Evolutionary conservation across 1,140 invertebrate genomes (phyloP).

Genomic region (Halyomorpha halys): DNA sequence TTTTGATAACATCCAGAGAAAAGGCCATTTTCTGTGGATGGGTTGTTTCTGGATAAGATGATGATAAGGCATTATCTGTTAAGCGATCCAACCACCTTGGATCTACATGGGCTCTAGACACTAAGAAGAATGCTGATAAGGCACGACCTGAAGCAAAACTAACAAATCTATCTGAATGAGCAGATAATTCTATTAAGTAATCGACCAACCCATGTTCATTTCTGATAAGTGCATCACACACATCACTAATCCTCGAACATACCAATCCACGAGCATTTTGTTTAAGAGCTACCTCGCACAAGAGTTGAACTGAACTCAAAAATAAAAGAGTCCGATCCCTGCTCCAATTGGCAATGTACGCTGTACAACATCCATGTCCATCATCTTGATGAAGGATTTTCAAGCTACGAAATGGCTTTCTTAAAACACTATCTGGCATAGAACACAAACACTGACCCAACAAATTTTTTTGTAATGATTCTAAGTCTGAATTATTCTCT

Average conservation of each 20-base stretch:
- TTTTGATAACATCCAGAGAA: slow-evolving; percentile 69
- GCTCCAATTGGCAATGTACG: slow-evolving; percentile 56
- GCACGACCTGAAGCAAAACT: slow-evolving; percentile 68
- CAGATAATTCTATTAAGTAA: slow-evolving; percentile 66
- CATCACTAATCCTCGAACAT: slow-evolving; percentile 63
- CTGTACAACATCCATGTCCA: slow-evolving; percentile 40
- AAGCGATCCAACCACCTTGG: slow-evolving; percentile 63
- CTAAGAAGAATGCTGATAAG: slow-evolving; percentile 68
- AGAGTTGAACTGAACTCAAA: slow-evolving; percentile 65
- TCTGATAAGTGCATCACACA: slow-evolving; percentile 64
- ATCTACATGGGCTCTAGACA: slow-evolving; percentile 67
- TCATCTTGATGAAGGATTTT: slow-evolving; percentile 28
- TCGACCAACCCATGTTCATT: slow-evolving; percentile 73
- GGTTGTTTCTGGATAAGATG: slow-evolving; percentile 41
- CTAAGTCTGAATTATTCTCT: slow-evolving; percentile 44
- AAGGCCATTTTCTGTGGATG: slow-evolving; percentile 66
- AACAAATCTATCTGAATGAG: slow-evolving; percentile 66
- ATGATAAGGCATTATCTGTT: slow-evolving; percentile 41
- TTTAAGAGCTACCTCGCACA: slow-evolving; percentile 73
- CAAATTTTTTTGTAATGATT: slow-evolving; percentile 48
- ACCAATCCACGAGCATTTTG: slow-evolving; percentile 69
- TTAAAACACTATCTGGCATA: slow-evolving; percentile 54
- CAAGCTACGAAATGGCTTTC: slow-evolving; percentile 55
- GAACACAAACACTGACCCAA: slow-evolving; percentile 65
- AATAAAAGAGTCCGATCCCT: slow-evolving; percentile 59